Conservation (phyloP, 2,113 vertebrate genomes). For the Dipodomys merriami region DNA sequence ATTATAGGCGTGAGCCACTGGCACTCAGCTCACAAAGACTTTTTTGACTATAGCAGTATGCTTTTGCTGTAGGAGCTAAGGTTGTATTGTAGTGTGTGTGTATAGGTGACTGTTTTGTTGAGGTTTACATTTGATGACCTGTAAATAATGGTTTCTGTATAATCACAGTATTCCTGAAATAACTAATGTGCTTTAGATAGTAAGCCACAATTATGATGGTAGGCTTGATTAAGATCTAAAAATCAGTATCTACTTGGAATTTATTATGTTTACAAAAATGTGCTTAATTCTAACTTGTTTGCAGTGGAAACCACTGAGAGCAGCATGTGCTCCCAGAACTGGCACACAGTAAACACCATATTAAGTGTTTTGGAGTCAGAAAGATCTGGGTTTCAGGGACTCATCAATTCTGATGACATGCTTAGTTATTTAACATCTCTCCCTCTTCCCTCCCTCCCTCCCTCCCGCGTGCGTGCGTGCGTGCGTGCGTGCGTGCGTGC, state of each 20-base stretch:
- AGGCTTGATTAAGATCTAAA: constrained; percentile 55
- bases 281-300: constrained; percentile 45
- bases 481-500: too few species aligned
- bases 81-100: background rate
- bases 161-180: constrained; percentile 60
- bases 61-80: constrained; percentile 13
- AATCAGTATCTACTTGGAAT: constrained; percentile 61
- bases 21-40: too few species aligned
- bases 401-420: constrained; percentile 17
- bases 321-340: constrained; percentile 44
- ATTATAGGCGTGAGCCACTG: too few species aligned
- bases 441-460: background rate
- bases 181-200: constrained; percentile 25
- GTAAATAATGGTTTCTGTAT: constrained; percentile 54
- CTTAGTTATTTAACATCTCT: constrained; percentile 41
- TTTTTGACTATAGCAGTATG: constrained; percentile 24
- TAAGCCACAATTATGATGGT: constrained; percentile 27
- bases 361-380: background rate
- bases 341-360: background rate
- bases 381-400: background rate
- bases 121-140: constrained; percentile 53
- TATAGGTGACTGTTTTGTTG: background rate
- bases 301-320: background rate
- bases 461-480: too few species aligned
- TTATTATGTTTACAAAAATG: constrained; percentile 43